Conservation (phyloP, 1,140 invertebrate genomes). For the Orussus abietinus region DNA sequence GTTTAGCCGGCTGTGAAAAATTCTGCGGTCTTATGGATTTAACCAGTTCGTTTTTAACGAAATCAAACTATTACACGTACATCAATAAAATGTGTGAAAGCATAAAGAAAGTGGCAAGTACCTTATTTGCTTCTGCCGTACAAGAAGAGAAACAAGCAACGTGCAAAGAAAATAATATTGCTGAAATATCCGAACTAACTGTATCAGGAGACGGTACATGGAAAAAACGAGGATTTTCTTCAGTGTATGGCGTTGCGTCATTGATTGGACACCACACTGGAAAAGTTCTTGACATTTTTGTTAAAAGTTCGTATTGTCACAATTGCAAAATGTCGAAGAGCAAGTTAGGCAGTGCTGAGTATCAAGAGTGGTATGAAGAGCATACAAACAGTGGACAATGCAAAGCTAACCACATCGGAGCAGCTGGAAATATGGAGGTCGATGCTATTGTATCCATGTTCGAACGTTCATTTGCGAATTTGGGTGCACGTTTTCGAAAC, state of each 20-base stretch:
- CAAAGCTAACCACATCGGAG: not conserved
- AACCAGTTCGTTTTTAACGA: no score
- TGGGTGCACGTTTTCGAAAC: not conserved
- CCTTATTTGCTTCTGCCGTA: no score
- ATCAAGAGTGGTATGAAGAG: conserved; percentile 1
- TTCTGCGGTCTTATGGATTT: no score
- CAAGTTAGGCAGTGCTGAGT: not conserved
- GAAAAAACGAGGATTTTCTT: conserved; percentile 20
- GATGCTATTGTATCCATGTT: not conserved
- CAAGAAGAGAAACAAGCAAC: no score
- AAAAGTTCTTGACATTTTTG: conserved; percentile 20
- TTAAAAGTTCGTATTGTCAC: conserved; percentile 15
- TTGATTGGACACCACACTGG: conserved; percentile 18
- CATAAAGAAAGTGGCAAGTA: no score
- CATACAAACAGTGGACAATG: not conserved
- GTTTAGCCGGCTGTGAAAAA: no score
- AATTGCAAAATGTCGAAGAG: conserved; percentile 1
- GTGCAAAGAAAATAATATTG: no score
- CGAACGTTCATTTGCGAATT: not conserved
- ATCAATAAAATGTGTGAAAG: no score
- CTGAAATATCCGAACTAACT: no score
- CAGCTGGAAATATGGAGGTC: conserved; percentile 4
- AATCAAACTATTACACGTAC: no score
- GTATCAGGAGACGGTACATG: conserved; percentile 21
- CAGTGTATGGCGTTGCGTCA: conserved; percentile 17